Evolutionary conservation across 2,113 vertebrate species (phyloP), one percentile per base, ranked within the genome.

Genomic region (Panthera leo): DNA sequence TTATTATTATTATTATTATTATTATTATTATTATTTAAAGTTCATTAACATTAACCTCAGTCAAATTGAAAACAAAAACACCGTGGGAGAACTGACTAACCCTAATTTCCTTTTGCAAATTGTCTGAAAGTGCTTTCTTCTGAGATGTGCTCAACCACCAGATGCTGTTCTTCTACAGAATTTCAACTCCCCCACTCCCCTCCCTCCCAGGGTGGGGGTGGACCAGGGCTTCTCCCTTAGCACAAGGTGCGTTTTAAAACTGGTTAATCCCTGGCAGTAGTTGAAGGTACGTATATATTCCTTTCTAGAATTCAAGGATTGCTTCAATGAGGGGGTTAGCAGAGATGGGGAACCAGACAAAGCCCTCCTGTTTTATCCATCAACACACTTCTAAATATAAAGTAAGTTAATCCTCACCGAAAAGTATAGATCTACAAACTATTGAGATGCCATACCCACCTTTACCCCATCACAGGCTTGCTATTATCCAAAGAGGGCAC

Each of bases 61-160:
- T 82, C 61, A 95, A 96, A 92, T 89, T 71, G 55, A 89, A 89
- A 97, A 87, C 76, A 61, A n/a, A 78, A 78, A 79, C 10, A 51
- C 31, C 48, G 55, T 82, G 39, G n/a, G 39, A 93, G 48, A 93
- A 29, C 4, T 79, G 23, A 94, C 76, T 51, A 96, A 58, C 63
- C 63, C 16, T 75, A 58, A 55, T 51, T 79, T 94, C 45, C 87
- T 87, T 94, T 75, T 45, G 83, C 51, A 92, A 61, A 87, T 27
- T 65, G 23, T 84, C 78, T 91, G 14, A 85, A 91, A 95, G 31
- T 25, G 7, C 7, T 85, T 91, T 92, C 68, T 91, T 70, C 21
- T 39, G 58, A 75, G 87, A 76, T 14, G 5, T 65, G n/a, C 27
- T 89, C 36, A 71, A 80, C 7, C 83, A 96, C 16, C 89, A 96